Base-by-base conservation (phyloP, 2,888 invertebrate genomes). In the Drosophila limbata region DNA sequence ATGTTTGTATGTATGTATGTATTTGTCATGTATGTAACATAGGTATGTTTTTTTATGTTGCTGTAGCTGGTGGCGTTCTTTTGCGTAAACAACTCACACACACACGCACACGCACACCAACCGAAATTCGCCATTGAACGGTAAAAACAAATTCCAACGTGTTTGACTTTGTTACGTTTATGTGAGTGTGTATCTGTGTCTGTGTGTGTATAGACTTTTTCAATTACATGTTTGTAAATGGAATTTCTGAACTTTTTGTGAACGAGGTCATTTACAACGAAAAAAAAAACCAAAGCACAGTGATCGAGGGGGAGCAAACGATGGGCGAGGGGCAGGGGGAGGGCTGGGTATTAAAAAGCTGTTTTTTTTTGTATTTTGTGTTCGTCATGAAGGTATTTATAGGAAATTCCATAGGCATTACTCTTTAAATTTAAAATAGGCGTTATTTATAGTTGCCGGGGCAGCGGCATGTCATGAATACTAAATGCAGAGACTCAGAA, bases 201-300 rank as follows among this genome's bases (percentile, higher is more conserved):
- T 66, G 68, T 73, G 57, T 65, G 13, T 60, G 21, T 57, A 68
- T 84, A 75, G 77, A 73, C 68, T 86, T 84, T 85, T 85, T 85
- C 87, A 85, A 84, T 87, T 85, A 84, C 86, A 84, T 79, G 77
- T 80, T 84, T 85, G 83, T 85, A 84, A 84, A 85, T 85, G 84
- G 83, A 79, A 84, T 85, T 85, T 84, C 74, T 75, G 83, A 84
- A 80, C 84, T 84, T 79, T 82, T 84, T 83, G 74, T 84, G 80
- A 83, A 87, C 87, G 85, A 85, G 85, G 85, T 85, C 85, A 87
- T 70, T 85, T 87, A 87, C 85, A 81, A 79, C 78, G 75, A 78
- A 82, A 72, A 70, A 62, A 62, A 52, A 69, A 64, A 63, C 21
- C 53, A 64, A 47, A 55, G 31, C 53, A 62, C 39, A 42, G n/a